phyloP scores from a whole-genome alignment of 2,888 invertebrate genomes.

The Lithosia quadra region DNA sequence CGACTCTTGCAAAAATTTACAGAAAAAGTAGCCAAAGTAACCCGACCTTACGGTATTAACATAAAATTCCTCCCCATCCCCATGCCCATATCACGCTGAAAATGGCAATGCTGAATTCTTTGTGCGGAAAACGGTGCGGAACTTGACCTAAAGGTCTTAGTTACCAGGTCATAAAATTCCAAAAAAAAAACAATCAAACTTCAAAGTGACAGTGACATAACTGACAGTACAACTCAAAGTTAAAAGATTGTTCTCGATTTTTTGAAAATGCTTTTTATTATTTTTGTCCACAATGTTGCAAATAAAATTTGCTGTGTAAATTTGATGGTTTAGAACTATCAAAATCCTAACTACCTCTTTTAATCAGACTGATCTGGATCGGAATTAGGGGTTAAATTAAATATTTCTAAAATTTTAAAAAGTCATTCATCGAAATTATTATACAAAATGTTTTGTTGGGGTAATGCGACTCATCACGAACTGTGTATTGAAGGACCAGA shows the following conservation, averaged over 20 bases:
- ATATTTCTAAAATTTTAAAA: constrained; percentile 50
- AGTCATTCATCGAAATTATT: constrained; percentile 56
- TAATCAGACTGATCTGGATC: constrained; percentile 57
- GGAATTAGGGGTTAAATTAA: constrained; percentile 67
- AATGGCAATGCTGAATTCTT: too few relatives aligned
- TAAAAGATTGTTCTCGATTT: constrained; percentile 79
- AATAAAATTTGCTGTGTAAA: constrained; percentile 62
- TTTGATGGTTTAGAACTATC: constrained; percentile 37
- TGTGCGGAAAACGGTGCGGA: too few relatives aligned
- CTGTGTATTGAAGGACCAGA: constrained; percentile 76
- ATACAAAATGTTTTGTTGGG: constrained; percentile 83
- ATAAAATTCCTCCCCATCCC: too few relatives aligned
- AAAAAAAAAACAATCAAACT: too few relatives aligned
- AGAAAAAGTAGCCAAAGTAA: too few relatives aligned
- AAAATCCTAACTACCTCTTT: constrained; percentile 54
- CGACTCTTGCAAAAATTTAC: too few relatives aligned
- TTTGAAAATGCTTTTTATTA: constrained; percentile 66
- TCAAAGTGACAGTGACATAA: too few relatives aligned
- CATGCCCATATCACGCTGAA: too few relatives aligned
- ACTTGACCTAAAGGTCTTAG: too few relatives aligned
- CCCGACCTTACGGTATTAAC: too few relatives aligned
- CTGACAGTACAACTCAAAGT: constrained; percentile 45
- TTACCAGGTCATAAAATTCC: too few relatives aligned
- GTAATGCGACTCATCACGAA: constrained; percentile 84
- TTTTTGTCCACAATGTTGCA: constrained; percentile 58